Conservation (phyloP, 2,113 vertebrate genomes). For the Anthoscopus minutus region DNA sequence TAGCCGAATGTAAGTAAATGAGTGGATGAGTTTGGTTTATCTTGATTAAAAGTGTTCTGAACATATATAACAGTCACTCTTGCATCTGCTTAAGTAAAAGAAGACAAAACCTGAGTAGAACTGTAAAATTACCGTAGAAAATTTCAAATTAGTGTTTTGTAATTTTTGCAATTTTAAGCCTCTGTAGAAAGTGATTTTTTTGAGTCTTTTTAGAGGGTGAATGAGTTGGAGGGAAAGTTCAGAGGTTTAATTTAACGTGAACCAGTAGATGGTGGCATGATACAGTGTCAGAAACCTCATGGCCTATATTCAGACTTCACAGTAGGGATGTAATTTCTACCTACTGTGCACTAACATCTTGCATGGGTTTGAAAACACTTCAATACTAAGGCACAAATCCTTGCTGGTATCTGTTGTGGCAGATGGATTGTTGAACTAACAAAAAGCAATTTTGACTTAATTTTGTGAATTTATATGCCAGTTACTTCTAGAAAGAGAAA, state of each 20-base stretch:
- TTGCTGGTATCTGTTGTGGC: background rate
- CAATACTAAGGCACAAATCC: background rate
- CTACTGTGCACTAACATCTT: background rate
- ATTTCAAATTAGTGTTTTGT: background rate
- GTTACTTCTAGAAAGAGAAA: background rate
- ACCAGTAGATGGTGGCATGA: conserved; percentile 54
- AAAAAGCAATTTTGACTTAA: background rate
- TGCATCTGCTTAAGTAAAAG: background rate
- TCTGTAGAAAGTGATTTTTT: background rate
- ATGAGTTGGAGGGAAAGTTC: background rate
- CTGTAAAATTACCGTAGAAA: background rate
- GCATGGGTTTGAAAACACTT: background rate
- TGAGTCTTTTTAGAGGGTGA: background rate
- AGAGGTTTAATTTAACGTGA: background rate
- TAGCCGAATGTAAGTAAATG: conserved; percentile 95
- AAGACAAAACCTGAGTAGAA: background rate
- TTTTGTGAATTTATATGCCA: background rate
- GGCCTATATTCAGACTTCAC: background rate
- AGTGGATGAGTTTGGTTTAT: background rate
- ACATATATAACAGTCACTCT: background rate
- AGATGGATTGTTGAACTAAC: background rate
- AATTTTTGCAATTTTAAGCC: background rate
- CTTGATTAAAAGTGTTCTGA: background rate
- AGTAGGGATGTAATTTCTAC: background rate
- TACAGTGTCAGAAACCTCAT: background rate